These are phyloP conservation scores for Aphaenogaster ashmeadi DNA, from an alignment of 1,140 invertebrate species.

Conservation along the genomic window DNA sequence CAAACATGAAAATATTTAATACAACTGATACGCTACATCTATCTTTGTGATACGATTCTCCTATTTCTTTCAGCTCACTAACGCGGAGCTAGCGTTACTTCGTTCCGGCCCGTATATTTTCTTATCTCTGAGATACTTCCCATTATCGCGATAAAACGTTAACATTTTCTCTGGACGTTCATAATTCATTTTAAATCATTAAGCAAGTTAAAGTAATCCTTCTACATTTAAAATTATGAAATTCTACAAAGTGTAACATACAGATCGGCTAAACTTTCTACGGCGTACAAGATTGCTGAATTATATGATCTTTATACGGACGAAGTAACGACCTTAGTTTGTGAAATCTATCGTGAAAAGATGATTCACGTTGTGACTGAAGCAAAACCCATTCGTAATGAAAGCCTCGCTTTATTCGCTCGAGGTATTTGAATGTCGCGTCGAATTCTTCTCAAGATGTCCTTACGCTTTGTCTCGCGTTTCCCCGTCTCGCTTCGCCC, in stretches of 20 bases:
- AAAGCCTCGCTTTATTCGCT: neutral
- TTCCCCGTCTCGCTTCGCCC: neutral
- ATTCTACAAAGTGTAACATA: neutral
- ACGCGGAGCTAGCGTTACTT: neutral
- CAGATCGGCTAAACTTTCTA: neutral
- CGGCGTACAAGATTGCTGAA: neutral
- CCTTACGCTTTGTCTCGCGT: constrained; percentile 12
- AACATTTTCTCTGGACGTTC: neutral
- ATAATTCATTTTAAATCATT: constrained; percentile 10
- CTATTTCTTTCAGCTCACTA: constrained; percentile 4
- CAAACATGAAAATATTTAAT: constrained; percentile 70
- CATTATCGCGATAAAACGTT: constrained; percentile 22
- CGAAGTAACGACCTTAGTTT: neutral
- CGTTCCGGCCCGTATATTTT: neutral
- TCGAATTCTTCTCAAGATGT: neutral
- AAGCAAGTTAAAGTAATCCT: neutral
- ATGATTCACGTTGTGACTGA: neutral
- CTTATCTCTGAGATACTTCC: neutral
- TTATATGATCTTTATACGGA: neutral
- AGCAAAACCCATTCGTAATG: neutral
- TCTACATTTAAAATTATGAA: neutral
- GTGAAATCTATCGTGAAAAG: neutral
- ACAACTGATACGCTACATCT: constrained; percentile 59
- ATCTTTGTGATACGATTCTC: constrained; percentile 35
- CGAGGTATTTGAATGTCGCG: neutral